Evolutionary conservation across 1,140 invertebrate species (phyloP).

Genomic region (Scaptomyza pallida): DNA sequence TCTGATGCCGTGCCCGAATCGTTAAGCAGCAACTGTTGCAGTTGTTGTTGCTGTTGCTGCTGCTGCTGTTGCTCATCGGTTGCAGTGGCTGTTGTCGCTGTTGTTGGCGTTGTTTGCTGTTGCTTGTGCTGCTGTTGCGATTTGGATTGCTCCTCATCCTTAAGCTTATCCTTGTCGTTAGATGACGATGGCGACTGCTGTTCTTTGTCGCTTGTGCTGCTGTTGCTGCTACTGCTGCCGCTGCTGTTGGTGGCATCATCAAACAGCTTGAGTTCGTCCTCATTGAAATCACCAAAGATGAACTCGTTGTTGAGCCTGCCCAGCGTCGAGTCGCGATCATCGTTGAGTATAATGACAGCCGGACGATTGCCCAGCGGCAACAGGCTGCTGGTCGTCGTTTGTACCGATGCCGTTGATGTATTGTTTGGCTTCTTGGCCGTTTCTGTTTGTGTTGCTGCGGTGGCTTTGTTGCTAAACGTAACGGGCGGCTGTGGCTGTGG

Average conservation of each 20-base stretch:
- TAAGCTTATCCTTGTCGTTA: slow-evolving; percentile 34
- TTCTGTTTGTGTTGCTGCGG: slow-evolving; percentile 64
- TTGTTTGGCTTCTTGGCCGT: slow-evolving; percentile 43
- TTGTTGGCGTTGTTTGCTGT: slow-evolving; percentile 19
- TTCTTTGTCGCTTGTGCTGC: background rate
- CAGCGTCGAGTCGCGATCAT: slow-evolving; percentile 74
- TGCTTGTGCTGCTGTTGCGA: slow-evolving; percentile 29
- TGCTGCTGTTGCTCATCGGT: slow-evolving; percentile 15
- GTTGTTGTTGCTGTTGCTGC: slow-evolving; percentile 18
- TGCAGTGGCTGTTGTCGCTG: slow-evolving; percentile 7
- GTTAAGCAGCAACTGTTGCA: slow-evolving; percentile 48
- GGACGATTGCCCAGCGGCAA: slow-evolving; percentile 79
- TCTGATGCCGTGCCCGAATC: slow-evolving; percentile 70
- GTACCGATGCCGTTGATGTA: slow-evolving; percentile 1
- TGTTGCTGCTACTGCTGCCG: background rate
- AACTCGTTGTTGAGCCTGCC: slow-evolving; percentile 71
- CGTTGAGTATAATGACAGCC: slow-evolving; percentile 87
- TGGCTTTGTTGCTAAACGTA: slow-evolving; percentile 45
- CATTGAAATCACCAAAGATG: slow-evolving; percentile 83
- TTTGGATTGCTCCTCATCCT: background rate
- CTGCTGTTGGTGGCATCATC: slow-evolving; percentile 44
- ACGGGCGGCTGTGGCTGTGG: slow-evolving; percentile 1
- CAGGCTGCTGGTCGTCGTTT: slow-evolving; percentile 13
- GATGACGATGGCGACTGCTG: background rate
- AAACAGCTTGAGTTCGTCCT: slow-evolving; percentile 79